A percentile compares a stretch with the other conserved stretches of the same genome.
Evolutionary conservation across 2,113 vertebrate genomes (phyloP).

Genomic region (Pluvianellus socialis): DNA sequence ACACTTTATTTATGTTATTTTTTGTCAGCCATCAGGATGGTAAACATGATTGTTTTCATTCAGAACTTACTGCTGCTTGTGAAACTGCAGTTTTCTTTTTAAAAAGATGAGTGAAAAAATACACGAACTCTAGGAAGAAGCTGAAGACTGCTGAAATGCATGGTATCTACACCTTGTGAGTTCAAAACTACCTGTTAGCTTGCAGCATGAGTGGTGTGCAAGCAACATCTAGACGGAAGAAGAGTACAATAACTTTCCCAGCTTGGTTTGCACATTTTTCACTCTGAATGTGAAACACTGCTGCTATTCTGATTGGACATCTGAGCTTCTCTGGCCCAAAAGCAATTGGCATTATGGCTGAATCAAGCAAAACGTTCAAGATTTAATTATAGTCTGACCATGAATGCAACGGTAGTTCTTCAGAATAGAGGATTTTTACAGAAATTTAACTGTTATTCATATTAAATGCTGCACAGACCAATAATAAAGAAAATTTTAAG

Average conservation of each 20-base stretch:
- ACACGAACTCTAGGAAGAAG: not conserved
- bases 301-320: not conserved
- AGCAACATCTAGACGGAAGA: not conserved
- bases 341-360: not conserved
- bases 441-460: not conserved
- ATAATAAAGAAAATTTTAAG: not conserved
- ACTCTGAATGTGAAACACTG: not conserved
- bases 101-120: not conserved
- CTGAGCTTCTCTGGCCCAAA: not conserved
- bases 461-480: not conserved
- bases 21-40: not conserved
- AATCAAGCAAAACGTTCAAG: not conserved
- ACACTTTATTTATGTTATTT: not conserved
- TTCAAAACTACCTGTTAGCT: not conserved
- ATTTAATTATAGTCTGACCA: not conserved
- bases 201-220: not conserved
- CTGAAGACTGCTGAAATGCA: not conserved
- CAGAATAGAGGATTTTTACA: not conserved
- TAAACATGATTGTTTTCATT: not conserved
- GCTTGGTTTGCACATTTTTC: not conserved
- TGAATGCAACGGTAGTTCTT: not conserved
- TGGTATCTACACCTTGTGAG: not conserved
- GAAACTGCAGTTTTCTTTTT: not conserved
- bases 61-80: not conserved
- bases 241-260: not conserved